Evolutionary conservation across 2,797 vertebrate species (phyloP), one percentile per base, ranked within the genome.

Genomic region (Lagocephalus sceleratus): DNA sequence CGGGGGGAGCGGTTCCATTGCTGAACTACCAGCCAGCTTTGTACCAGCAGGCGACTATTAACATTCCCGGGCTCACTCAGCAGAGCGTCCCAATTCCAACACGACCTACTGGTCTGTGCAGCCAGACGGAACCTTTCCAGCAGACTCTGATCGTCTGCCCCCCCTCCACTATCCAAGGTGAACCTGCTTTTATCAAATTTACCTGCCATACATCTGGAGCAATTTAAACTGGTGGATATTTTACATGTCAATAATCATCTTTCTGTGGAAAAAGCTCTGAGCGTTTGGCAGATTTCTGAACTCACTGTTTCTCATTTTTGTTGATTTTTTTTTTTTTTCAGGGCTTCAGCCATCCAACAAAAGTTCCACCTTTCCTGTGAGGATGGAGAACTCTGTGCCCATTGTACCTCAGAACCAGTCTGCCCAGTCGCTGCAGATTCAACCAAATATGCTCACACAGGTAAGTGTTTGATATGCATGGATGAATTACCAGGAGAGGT

Each of bases 91-190:
- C 97, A 4, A 82, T 99, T 63, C 94, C 96, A 68, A 91, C 94
- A 5, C 95, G 97, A 61, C 87, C 95, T 52, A 90, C 94, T 52
- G 95, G 96, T 83, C 92, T 99, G 77, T 97, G 95, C 66, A 91
- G 92, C 15, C 96, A 96, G 80, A 90, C 94, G 1, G 96, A 98
- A 68, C 96, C 96, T n/a, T 98, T 97, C 90, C 97, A 98, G 73
- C 96, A 99, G 79, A 98, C 97, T 0, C 97, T 99, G 80, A 99
- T 99, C 32, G 97, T 99, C 44, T 99, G 97, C 79, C 97, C 97
- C 46, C 93, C 96, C 68, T 87, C 88, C 50, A 91, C 94, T 75
- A 94, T 98, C 69, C 96, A 98, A 84, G 95, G 96, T 98, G 88
- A 87, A 19, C 10, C 10, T 35, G 32, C 26, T 35, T 12, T 35